Percentiles rank a stretch among this genome's conserved stretches.
Conservation (phyloP, 2,113 vertebrate species). For the Pygoscelis adeliae region DNA sequence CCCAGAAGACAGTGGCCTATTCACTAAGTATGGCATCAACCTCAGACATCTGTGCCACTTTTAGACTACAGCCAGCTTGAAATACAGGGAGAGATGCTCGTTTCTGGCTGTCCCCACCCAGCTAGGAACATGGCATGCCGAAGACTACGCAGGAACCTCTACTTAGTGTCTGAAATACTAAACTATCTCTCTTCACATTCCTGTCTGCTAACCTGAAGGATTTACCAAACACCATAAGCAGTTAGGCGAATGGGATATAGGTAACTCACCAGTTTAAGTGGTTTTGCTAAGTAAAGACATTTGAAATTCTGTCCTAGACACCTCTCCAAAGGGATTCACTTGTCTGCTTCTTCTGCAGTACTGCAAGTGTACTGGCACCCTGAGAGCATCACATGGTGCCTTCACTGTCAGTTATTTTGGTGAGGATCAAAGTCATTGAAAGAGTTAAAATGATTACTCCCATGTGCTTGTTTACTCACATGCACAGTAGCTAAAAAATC, state of each 20-base stretch:
- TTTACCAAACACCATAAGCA: not conserved
- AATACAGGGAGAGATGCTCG: not conserved
- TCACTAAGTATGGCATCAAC: not conserved
- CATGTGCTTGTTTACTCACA: not conserved
- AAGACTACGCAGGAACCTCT: not conserved
- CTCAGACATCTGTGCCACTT: not conserved
- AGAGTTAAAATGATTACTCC: not conserved
- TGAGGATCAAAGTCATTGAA: not conserved
- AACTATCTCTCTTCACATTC: not conserved
- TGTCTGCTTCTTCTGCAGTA: not conserved
- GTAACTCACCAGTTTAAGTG: not conserved
- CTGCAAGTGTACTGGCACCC: not conserved
- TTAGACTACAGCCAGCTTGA: not conserved
- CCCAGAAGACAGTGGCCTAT: not conserved
- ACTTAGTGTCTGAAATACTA: not conserved
- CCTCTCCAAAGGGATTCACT: not conserved
- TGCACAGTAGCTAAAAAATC: not conserved
- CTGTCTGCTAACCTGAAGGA: not conserved
- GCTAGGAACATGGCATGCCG: not conserved
- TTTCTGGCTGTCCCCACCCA: not conserved
- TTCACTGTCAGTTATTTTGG: not conserved
- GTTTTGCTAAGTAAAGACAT: not conserved
- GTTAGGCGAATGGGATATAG: rapidly evolving
- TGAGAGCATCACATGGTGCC: not conserved
- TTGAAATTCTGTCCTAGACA: not conserved